A percentile compares a stretch with the other conserved stretches of the same genome.
phyloP scores from a whole-genome alignment of 2,113 vertebrate species.

The Benitochromis conjunctus region DNA sequence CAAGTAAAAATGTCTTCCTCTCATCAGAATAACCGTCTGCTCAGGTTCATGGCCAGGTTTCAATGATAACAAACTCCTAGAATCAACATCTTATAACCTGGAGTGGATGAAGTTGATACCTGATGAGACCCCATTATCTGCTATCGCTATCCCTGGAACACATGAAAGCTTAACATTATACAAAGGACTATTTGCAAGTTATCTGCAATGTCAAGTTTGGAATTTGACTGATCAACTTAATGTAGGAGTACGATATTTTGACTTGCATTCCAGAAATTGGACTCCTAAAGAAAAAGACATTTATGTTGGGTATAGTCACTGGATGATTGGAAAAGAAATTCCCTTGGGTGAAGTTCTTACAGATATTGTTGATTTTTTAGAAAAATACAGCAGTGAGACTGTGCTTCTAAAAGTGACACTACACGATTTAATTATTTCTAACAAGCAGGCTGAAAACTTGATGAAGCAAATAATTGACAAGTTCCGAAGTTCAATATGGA shows the following conservation, averaged over 20 bases:
- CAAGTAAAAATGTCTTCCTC: background rate
- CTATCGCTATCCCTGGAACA: constrained; percentile 63
- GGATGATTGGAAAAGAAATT: background rate
- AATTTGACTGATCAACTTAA: constrained; percentile 50
- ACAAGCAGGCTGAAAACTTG: fast-evolving
- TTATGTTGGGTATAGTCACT: background rate
- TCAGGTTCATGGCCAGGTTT: constrained; percentile 5
- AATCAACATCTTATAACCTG: constrained; percentile 11
- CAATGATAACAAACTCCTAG: no score
- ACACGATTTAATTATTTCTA: background rate
- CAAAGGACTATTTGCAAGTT: background rate
- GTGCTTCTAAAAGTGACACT: constrained; percentile 54
- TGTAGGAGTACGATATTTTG: constrained; percentile 61
- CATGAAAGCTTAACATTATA: constrained; percentile 44
- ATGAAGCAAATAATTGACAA: background rate
- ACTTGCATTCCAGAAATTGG: constrained; percentile 12
- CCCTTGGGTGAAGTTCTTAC: constrained; percentile 4
- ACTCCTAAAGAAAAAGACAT: background rate
- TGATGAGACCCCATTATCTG: constrained; percentile 26
- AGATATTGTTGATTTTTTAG: constrained; percentile 27
- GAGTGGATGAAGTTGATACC: constrained; percentile 59
- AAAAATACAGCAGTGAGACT: background rate
- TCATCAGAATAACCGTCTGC: background rate
- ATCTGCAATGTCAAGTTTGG: constrained; percentile 45
- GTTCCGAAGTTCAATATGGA: constrained; percentile 21